Conservation (phyloP, 2,113 vertebrate species). For the Parus major region DNA sequence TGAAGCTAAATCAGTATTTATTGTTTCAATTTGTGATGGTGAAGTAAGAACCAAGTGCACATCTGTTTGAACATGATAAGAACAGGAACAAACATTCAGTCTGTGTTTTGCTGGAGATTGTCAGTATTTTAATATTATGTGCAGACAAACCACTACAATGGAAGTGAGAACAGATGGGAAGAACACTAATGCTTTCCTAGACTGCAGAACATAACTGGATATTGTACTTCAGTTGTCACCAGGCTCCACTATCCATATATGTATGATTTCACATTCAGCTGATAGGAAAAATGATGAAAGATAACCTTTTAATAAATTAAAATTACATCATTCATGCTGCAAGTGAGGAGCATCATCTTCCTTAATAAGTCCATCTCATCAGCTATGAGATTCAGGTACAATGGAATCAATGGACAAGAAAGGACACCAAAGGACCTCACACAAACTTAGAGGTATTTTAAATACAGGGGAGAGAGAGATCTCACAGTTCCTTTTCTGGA, state of each 20-base stretch:
- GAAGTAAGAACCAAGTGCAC: not conserved
- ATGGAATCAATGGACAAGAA: not conserved
- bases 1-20: not conserved
- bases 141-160: not conserved
- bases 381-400: not conserved
- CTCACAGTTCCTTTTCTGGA: not conserved
- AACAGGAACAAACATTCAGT: not conserved
- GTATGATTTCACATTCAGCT: not conserved
- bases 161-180: not conserved
- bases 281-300: not conserved
- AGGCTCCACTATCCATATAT: not conserved
- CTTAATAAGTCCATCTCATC: not conserved
- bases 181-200: not conserved
- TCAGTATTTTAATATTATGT: not conserved
- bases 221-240: not conserved
- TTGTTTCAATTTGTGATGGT: not conserved
- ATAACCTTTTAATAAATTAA: not conserved
- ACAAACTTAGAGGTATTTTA: not conserved
- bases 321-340: not conserved
- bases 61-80: constrained; percentile 13
- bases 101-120: not conserved
- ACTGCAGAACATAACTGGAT: not conserved
- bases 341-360: not conserved
- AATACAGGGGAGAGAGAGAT: not conserved
- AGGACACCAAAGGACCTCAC: not conserved